A percentile compares a stretch with the other conserved stretches of the same genome.
These are phyloP conservation scores for Eulithis prunata DNA, from an alignment of 2,888 invertebrate genomes.

Conservation along the genomic window DNA sequence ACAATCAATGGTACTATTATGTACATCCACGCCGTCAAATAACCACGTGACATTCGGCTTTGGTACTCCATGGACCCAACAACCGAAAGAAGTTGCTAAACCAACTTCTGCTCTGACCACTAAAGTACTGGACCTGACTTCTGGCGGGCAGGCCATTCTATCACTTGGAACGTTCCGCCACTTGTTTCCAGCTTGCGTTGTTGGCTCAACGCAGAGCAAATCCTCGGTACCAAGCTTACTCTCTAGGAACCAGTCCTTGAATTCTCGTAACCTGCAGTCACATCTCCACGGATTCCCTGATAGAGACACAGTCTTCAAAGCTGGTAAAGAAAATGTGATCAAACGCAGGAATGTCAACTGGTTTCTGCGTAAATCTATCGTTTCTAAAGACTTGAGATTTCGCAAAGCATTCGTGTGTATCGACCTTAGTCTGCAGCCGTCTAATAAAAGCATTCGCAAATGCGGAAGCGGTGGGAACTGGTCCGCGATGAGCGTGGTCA, in stretches of 20 bases:
- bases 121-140: conserved; percentile 86
- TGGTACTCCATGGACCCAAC: conserved; percentile 92
- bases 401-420: conserved; percentile 91
- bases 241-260: conserved; percentile 92
- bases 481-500: conserved; percentile 88
- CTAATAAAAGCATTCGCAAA: conserved; percentile 91
- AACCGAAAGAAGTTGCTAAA: conserved; percentile 92
- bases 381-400: conserved; percentile 89
- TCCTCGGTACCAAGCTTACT: conserved; percentile 91
- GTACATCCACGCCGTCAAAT: conserved; percentile 86
- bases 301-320: conserved; percentile 91
- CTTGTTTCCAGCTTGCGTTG: conserved; percentile 86
- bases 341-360: conserved; percentile 86
- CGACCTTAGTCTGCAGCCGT: conserved; percentile 89
- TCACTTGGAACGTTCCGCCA: conserved; percentile 91
- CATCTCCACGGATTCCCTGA: conserved; percentile 96
- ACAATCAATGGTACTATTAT: conserved; percentile 75
- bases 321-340: conserved; percentile 87
- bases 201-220: conserved; percentile 89
- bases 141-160: conserved; percentile 93
- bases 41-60: conserved; percentile 93
- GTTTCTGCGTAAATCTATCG: conserved; percentile 92
- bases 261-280: conserved; percentile 93
- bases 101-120: conserved; percentile 90
- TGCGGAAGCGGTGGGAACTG: conserved; percentile 94